Percentiles rank a stretch among this genome's conserved stretches.
phyloP scores from a whole-genome alignment of 2,797 vertebrate genomes.

The Epinephelus coioides region DNA sequence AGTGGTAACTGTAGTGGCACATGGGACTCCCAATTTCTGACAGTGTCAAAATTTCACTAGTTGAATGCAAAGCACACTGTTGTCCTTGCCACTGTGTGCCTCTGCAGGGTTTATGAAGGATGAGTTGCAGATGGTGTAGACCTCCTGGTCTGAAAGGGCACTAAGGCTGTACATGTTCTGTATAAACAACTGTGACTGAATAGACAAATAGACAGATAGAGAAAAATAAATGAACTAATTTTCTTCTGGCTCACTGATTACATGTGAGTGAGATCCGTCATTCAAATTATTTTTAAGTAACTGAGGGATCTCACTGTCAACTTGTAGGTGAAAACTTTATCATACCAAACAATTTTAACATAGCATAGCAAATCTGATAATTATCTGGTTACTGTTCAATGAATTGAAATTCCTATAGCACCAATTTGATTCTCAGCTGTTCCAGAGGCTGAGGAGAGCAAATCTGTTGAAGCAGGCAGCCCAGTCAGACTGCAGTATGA shows the following conservation, averaged over 20 bases:
- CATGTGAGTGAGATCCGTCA: not conserved
- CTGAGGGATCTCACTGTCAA: slow-evolving; percentile 6
- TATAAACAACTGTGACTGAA: not conserved
- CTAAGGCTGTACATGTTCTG: not conserved
- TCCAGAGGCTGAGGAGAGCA: slow-evolving; percentile 85
- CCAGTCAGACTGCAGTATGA: slow-evolving; percentile 86
- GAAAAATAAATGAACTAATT: not conserved
- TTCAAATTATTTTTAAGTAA: not conserved
- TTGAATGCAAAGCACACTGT: not conserved
- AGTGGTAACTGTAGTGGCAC: not conserved
- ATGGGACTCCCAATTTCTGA: not conserved
- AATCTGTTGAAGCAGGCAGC: slow-evolving; percentile 83
- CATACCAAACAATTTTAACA: not conserved
- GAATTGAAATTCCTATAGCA: slow-evolving; percentile 83
- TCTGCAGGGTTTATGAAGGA: not conserved
- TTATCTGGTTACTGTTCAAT: slow-evolving; percentile 66
- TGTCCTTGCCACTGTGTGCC: not conserved
- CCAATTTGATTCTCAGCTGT: slow-evolving; percentile 87
- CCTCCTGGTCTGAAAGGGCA: slow-evolving; percentile 6
- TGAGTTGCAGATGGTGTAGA: slow-evolving; percentile 7
- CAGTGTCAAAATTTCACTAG: not conserved
- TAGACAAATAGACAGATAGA: not conserved
- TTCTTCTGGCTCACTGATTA: slow-evolving; percentile 17
- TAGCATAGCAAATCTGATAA: slow-evolving; percentile 27
- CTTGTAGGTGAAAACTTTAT: not conserved